phyloP scores from a whole-genome alignment of 2,113 vertebrate species.

The Okapia johnstoni region DNA sequence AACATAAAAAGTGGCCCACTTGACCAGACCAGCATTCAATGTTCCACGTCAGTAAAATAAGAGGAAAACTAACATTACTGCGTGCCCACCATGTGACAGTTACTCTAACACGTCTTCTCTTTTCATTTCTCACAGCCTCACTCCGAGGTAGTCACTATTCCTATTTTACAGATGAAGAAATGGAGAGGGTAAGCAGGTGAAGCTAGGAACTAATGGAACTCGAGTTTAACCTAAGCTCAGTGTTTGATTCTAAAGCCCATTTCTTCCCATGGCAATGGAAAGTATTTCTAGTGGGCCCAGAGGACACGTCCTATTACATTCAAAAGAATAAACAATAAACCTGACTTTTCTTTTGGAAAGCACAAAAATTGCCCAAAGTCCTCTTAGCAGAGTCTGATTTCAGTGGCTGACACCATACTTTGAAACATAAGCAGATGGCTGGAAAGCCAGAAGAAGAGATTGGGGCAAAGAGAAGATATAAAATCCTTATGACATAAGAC shows the following conservation, averaged over 20 bases:
- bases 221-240: background rate
- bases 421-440: background rate
- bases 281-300: background rate
- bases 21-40: background rate
- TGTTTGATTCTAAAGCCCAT: background rate
- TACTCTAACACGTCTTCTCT: background rate
- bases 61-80: background rate
- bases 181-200: background rate
- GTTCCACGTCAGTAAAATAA: background rate
- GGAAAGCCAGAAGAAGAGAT: constrained; percentile 17
- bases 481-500: constrained; percentile 20
- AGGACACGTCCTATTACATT: background rate
- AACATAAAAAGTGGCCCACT: background rate
- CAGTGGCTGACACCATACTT: background rate
- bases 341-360: background rate
- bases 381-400: background rate
- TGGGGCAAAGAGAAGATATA: constrained; percentile 1
- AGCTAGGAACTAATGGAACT: background rate
- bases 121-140: constrained; percentile 5
- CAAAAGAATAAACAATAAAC: background rate
- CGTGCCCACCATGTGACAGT: background rate
- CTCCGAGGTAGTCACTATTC: background rate
- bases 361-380: background rate
- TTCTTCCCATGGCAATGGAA: background rate
- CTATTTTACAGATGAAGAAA: constrained; percentile 18